Base-by-base conservation (phyloP, 92 coral and sea anemone species). In the Scolanthus callimorphus region DNA sequence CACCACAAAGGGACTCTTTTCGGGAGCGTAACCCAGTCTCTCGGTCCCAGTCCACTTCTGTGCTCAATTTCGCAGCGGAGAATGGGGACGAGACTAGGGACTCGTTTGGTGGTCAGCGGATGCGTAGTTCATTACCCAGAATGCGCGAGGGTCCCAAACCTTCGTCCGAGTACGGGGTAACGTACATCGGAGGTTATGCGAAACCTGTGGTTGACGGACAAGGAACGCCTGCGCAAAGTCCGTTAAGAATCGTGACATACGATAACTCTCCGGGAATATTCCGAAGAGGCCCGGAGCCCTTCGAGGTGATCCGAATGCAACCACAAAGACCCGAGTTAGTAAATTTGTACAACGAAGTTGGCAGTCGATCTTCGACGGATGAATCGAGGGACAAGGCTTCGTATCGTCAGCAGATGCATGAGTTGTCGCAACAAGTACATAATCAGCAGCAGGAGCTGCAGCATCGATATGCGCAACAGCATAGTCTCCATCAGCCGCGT, bases 151-250 rank as follows among this genome's bases (percentile, higher is more conserved):
- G 24, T 28, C 49, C 52, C 80, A 47, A 0, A 69, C 22, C 28
- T 19, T 54, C 39, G 88, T 48, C 69, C 1, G 86, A 84, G 17
- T 68, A 84, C 25, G 86, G 82, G 9, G 96, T 87, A 21, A 69
- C 73, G 27, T 87, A 87, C 59, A 59, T 87, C 30, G 96, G 96
- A n/a, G 96, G 96, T n/a, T 87, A 87, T 41, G 63, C 79, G 15
- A 66, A 39, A 8, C 39, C 48, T 53, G 11, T 34, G 29, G 45
- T 38, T 11, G 58, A 23, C 30, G 51, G 37, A 17, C 27, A 43
- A 17, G 0, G 25, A 11, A 22, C 11, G 4, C 25, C 31, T 20
- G 22, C 17, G 4, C 4, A 4, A 6, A 72, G 79, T 45, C 79
- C 89, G 11, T 51, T 82, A 29, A 69, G 60, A 50, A 54, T 76